These are phyloP conservation scores for Nemopilema nomurai DNA, from an alignment of 30 jellyfish, hydroid and myxozoan species.

Conservation along the genomic window DNA sequence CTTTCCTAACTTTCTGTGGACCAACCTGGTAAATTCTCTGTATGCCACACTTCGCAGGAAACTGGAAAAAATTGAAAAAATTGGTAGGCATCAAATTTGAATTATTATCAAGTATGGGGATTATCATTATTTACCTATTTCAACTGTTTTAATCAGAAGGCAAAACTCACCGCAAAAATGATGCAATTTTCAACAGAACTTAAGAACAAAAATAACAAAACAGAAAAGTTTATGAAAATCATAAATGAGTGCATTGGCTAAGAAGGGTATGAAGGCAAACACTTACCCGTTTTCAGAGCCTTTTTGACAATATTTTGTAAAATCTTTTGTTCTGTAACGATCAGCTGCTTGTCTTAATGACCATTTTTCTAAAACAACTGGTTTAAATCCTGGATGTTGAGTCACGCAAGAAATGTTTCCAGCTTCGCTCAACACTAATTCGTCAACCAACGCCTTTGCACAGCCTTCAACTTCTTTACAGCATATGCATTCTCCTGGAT, in stretches of 20 bases:
- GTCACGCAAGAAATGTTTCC: no score
- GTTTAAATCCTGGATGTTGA: slow-evolving; percentile 20
- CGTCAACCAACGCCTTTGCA: no score
- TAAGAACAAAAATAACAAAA: no score
- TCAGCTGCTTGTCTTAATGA: slow-evolving; percentile 8
- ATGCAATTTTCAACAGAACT: no score
- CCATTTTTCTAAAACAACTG: slow-evolving; percentile 2
- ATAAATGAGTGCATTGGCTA: not conserved
- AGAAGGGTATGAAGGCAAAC: not conserved
- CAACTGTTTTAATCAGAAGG: not conserved
- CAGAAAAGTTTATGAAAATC: no score
- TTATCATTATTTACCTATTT: no score
- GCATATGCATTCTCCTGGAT: no score
- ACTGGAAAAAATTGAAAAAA: not conserved
- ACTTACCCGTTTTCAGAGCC: not conserved
- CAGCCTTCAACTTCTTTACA: no score
- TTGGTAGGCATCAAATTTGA: not conserved
- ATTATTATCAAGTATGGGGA: not conserved
- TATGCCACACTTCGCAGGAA: slow-evolving; percentile 2
- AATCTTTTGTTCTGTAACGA: slow-evolving; percentile 12
- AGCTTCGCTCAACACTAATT: no score
- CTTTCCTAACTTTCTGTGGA: slow-evolving; percentile 7
- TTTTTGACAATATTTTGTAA: not conserved
- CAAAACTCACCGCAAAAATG: no score
- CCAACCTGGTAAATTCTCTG: slow-evolving; percentile 29